phyloP scores from a whole-genome alignment of 2,888 invertebrate genomes.

The Oscheius sp. region DNA sequence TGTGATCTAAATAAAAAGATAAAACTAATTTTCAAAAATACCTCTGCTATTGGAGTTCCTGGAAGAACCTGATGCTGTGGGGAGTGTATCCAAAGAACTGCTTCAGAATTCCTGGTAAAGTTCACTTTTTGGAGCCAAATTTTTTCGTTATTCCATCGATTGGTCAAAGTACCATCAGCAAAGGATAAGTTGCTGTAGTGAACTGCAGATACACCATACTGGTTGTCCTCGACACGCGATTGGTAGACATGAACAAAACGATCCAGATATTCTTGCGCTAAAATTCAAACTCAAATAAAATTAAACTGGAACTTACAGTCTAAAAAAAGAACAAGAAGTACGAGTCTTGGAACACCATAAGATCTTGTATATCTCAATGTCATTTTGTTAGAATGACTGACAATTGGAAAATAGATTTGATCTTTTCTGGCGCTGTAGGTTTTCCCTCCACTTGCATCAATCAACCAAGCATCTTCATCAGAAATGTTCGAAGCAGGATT shows the following conservation, averaged over 20 bases:
- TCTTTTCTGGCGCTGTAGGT: slow-evolving; percentile 46
- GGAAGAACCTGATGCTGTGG: slow-evolving; percentile 66
- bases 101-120: slow-evolving; percentile 66
- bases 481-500: slow-evolving; percentile 86
- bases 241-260: slow-evolving; percentile 67
- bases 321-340: slow-evolving; percentile 66
- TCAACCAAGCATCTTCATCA: slow-evolving; percentile 79
- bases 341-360: slow-evolving; percentile 61
- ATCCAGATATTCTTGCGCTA: slow-evolving; percentile 69
- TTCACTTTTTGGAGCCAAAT: slow-evolving; percentile 68
- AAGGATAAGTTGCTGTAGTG: slow-evolving; percentile 77
- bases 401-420: slow-evolving; percentile 82
- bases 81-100: slow-evolving; percentile 69
- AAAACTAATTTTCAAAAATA: too few relatives aligned
- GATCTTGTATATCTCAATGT: slow-evolving; percentile 69
- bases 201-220: slow-evolving; percentile 80
- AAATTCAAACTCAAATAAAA: background rate
- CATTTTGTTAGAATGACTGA: slow-evolving; percentile 76
- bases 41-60: slow-evolving; percentile 80
- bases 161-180: slow-evolving; percentile 61
- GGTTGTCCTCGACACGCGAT: slow-evolving; percentile 74
- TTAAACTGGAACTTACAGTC: slow-evolving; percentile 51
- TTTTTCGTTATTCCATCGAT: slow-evolving; percentile 65
- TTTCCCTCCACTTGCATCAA: slow-evolving; percentile 41
- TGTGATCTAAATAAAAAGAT: slow-evolving; percentile 75